phyloP scores from a whole-genome alignment of 2,113 vertebrate genomes.

The Coregonus clupeaformis region DNA sequence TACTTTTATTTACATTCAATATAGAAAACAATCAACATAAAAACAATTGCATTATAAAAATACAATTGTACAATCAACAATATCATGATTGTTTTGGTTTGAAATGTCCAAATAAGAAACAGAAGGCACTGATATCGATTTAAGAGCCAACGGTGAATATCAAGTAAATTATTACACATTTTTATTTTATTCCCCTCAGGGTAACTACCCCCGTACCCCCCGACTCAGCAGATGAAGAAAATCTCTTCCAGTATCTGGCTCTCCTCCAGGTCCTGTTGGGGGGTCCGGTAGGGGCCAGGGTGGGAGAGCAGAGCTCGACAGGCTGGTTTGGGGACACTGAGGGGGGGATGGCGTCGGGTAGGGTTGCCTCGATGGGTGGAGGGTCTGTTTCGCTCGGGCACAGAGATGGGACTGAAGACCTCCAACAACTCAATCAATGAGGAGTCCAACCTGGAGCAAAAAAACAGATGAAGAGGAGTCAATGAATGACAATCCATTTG shows the following conservation, averaged over 20 bases:
- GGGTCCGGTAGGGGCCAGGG: slow-evolving; percentile 32
- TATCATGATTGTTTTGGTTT: slow-evolving; percentile 30
- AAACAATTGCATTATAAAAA: slow-evolving; percentile 14
- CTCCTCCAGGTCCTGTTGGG: slow-evolving; percentile 78
- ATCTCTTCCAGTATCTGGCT: slow-evolving; percentile 90
- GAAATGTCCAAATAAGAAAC: slow-evolving; percentile 21
- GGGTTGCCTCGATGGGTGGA: slow-evolving; percentile 32
- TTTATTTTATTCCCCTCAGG: background rate
- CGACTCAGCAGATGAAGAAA: slow-evolving; percentile 88
- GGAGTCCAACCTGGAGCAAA: slow-evolving; percentile 74
- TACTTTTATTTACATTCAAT: slow-evolving; percentile 58
- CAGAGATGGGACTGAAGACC: slow-evolving; percentile 74
- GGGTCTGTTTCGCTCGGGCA: slow-evolving; percentile 32
- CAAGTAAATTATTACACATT: slow-evolving; percentile 7
- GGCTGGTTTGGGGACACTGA: slow-evolving; percentile 23
- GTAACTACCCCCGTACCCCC: background rate
- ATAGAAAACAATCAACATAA: slow-evolving; percentile 8
- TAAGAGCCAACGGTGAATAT: slow-evolving; percentile 22
- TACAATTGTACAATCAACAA: slow-evolving; percentile 16
- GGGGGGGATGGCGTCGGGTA: slow-evolving; percentile 23
- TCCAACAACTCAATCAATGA: slow-evolving; percentile 83
- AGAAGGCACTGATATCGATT: background rate
- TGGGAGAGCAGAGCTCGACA: slow-evolving; percentile 30
- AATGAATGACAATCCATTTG: too few species aligned
- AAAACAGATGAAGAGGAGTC: background rate